Conservation (phyloP, 2,113 vertebrate genomes). For the Rhabdomys dilectus region DNA sequence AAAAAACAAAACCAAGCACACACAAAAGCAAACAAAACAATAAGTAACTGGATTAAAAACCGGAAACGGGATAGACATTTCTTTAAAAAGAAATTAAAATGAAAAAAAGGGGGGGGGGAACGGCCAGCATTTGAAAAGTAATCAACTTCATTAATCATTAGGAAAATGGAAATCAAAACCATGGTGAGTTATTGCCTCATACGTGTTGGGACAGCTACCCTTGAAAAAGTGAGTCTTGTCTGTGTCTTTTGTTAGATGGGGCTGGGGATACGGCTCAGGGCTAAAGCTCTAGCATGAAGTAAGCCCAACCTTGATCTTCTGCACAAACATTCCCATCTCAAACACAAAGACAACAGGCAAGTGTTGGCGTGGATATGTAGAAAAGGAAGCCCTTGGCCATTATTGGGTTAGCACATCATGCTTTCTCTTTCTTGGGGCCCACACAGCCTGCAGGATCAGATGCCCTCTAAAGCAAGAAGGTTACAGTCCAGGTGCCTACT, state of each 20-base stretch:
- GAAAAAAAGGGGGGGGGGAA: not conserved
- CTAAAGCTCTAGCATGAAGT: not conserved
- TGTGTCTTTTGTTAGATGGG: not conserved
- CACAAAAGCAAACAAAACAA: not conserved
- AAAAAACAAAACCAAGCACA: not conserved
- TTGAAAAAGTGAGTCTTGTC: not conserved
- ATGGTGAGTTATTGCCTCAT: not conserved
- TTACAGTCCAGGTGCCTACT: not conserved
- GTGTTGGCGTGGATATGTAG: not conserved
- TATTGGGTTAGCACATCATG: too few relatives aligned
- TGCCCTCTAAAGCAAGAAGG: not conserved
- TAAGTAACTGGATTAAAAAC: not conserved
- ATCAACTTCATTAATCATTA: not conserved
- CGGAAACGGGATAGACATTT: not conserved
- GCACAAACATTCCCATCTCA: not conserved
- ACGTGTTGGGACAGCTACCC: not conserved
- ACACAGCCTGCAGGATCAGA: fast-evolving
- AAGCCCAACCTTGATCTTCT: not conserved
- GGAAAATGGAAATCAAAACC: not conserved
- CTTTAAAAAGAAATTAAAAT: not conserved
- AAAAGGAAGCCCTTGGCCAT: not conserved
- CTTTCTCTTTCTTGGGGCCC: not conserved
- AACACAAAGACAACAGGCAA: not conserved
- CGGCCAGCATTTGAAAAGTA: not conserved
- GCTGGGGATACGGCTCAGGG: not conserved